These are phyloP conservation scores for Diachasmimorpha longicaudata DNA, from an alignment of 1,140 invertebrate species.

Conservation along the genomic window DNA sequence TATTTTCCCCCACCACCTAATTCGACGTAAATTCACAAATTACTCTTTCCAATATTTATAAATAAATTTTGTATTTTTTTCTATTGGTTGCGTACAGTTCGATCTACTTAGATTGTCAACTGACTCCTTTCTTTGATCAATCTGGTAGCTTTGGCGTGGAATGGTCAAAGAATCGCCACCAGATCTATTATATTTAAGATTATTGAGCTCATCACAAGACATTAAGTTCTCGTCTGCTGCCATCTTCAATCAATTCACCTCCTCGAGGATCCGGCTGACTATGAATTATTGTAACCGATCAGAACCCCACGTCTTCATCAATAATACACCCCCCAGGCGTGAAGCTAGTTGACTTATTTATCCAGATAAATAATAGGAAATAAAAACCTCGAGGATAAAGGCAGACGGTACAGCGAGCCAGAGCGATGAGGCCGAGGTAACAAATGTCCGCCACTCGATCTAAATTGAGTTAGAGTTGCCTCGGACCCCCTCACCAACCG, in stretches of 20 bases:
- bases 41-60: no score
- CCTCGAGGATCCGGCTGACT: background rate
- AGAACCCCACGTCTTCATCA: conserved; percentile 4
- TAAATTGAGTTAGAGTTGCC: conserved; percentile 60
- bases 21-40: no score
- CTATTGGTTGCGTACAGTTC: no score
- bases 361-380: conserved; percentile 62
- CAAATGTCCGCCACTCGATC: conserved; percentile 62
- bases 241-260: background rate
- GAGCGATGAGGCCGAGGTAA: conserved; percentile 19
- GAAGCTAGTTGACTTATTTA: conserved; percentile 51
- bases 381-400: conserved; percentile 48
- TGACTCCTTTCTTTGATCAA: no score
- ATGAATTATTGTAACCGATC: conserved; percentile 21
- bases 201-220: no score
- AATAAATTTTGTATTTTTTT: no score
- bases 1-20: no score
- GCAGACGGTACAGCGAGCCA: conserved; percentile 16
- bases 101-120: no score
- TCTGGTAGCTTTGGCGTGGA: no score
- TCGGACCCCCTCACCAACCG: conserved; percentile 26
- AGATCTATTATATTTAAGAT: no score
- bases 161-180: no score
- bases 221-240: background rate
- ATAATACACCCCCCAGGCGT: conserved; percentile 17